Conservation (phyloP, 2,888 invertebrate species). For the Cheilosia impressa region DNA sequence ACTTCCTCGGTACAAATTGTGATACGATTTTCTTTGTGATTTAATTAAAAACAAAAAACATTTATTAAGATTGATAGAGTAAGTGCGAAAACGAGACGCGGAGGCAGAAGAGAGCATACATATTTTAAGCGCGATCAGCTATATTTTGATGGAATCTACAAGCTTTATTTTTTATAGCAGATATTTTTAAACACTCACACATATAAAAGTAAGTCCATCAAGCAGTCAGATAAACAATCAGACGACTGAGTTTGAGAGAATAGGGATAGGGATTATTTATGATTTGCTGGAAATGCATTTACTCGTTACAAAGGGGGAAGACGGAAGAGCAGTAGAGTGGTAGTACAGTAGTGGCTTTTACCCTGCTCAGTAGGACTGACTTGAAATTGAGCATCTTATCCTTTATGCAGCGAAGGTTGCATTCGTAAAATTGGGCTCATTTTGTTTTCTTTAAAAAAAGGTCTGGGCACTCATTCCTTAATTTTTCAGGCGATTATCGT, state of each 20-base stretch:
- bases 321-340: too few relatives aligned
- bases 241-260: conserved; percentile 28
- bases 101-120: conserved; percentile 46
- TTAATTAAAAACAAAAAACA: conserved; percentile 33
- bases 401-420: too few relatives aligned
- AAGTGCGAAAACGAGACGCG: conserved; percentile 25
- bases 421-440: too few relatives aligned
- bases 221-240: conserved; percentile 42
- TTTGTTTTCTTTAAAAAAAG: too few relatives aligned
- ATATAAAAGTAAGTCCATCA: conserved; percentile 66
- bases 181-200: conserved; percentile 58
- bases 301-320: not conserved
- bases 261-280: not conserved
- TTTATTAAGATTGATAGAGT: conserved; percentile 55
- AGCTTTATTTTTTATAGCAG: conserved; percentile 72
- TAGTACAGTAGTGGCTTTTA: too few relatives aligned
- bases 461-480: too few relatives aligned
- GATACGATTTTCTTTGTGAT: conserved; percentile 71
- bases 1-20: conserved; percentile 62
- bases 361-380: too few relatives aligned
- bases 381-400: too few relatives aligned
- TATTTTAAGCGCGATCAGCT: conserved; percentile 73
- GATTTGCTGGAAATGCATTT: not conserved
- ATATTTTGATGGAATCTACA: conserved; percentile 78
- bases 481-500: too few relatives aligned